These are phyloP conservation scores for Pollenia labialis DNA, from an alignment of 2,888 invertebrate species.

Conservation along the genomic window DNA sequence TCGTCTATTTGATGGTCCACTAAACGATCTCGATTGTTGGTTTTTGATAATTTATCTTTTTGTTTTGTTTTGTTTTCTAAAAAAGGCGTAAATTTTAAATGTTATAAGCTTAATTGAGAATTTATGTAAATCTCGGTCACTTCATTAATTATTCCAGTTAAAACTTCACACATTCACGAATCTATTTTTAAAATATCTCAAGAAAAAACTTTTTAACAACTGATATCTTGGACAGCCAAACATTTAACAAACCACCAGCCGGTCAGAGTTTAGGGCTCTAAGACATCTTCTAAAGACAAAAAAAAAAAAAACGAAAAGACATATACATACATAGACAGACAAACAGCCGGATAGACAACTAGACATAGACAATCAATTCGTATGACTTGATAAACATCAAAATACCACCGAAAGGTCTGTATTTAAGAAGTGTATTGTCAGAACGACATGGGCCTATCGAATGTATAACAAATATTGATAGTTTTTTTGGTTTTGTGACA, in stretches of 20 bases:
- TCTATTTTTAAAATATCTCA: constrained; percentile 7
- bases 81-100: constrained; percentile 52
- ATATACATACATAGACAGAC: background rate
- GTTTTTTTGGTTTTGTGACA: constrained; percentile 31
- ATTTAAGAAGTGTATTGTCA: constrained; percentile 19
- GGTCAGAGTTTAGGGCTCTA: background rate
- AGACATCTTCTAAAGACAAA: constrained; percentile 8
- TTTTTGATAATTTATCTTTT: background rate
- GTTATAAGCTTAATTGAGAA: constrained; percentile 51
- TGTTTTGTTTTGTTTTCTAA: background rate
- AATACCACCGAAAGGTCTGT: background rate
- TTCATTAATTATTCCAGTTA: constrained; percentile 44
- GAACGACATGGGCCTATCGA: constrained; percentile 4
- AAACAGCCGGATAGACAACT: background rate
- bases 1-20: background rate
- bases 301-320: background rate
- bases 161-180: constrained; percentile 25
- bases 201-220: background rate
- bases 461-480: constrained; percentile 18
- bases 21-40: background rate
- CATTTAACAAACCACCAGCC: background rate
- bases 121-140: constrained; percentile 57
- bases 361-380: background rate
- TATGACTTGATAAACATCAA: constrained; percentile 5
- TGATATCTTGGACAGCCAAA: background rate